Conservation (phyloP, 2,113 vertebrate species). For the Pyxicephalus adspersus region DNA sequence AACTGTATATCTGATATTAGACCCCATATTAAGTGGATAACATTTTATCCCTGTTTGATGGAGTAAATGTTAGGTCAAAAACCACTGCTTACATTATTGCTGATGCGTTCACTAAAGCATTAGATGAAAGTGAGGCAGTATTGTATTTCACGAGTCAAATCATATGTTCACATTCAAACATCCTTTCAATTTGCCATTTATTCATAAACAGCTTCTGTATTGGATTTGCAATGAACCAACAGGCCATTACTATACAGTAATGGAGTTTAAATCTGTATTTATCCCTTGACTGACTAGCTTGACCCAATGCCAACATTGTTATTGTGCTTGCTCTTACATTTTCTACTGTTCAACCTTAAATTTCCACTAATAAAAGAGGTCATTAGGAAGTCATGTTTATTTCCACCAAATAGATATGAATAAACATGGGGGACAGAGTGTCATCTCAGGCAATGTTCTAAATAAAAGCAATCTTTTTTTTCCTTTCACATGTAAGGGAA, state of each 20-base stretch:
- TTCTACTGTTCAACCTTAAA: slow-evolving; percentile 7
- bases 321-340: slow-evolving; percentile 15
- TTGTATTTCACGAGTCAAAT: no score
- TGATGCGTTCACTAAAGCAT: no score
- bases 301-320: slow-evolving; percentile 1
- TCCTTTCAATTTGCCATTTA: slow-evolving; percentile 2
- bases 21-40: no score
- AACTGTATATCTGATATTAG: no score
- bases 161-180: background rate
- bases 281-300: background rate
- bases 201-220: slow-evolving; percentile 13
- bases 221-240: slow-evolving; percentile 28
- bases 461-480: background rate
- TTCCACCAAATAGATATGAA: background rate
- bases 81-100: no score
- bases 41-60: no score
- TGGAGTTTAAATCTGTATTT: slow-evolving; percentile 28
- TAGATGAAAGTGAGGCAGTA: no score
- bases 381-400: slow-evolving; percentile 3
- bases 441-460: background rate
- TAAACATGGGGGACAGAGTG: slow-evolving; percentile 5
- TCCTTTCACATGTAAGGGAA: background rate
- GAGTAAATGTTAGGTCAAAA: no score
- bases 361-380: slow-evolving; percentile 7
- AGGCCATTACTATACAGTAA: slow-evolving; percentile 14